phyloP scores from a whole-genome alignment of 2,888 invertebrate species.

The Thera obeliscata region DNA sequence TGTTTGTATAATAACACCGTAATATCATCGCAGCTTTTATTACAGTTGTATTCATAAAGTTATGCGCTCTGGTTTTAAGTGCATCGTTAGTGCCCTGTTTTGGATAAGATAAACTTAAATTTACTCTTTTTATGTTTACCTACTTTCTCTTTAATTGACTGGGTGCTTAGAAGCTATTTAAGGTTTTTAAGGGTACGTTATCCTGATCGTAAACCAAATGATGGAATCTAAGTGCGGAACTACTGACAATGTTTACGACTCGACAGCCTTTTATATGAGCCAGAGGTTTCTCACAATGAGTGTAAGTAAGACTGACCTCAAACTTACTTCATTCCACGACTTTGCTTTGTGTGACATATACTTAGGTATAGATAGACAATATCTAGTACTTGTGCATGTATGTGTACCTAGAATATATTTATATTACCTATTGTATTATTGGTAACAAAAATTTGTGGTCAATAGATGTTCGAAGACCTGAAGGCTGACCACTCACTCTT shows the following conservation, averaged over 20 bases:
- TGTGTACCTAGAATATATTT: no score
- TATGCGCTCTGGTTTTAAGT: constrained; percentile 57
- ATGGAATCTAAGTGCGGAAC: constrained; percentile 48
- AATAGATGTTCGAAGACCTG: no score
- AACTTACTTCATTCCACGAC: not conserved
- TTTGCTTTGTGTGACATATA: not conserved
- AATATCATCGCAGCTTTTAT: constrained; percentile 60
- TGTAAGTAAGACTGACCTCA: constrained; percentile 1
- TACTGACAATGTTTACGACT: constrained; percentile 40
- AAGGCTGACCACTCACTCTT: no score
- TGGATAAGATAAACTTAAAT: constrained; percentile 64
- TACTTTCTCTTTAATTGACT: constrained; percentile 72
- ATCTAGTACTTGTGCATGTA: not conserved
- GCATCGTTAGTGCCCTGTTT: constrained; percentile 58
- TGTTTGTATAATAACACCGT: constrained; percentile 60
- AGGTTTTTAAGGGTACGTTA: constrained; percentile 56
- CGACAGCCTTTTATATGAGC: constrained; percentile 19
- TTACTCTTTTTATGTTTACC: constrained; percentile 56
- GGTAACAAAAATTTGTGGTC: no score
- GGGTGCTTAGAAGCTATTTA: constrained; percentile 62
- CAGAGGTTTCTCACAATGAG: constrained; percentile 13
- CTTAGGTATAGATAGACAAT: not conserved
- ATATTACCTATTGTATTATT: no score
- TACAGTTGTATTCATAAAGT: constrained; percentile 57
- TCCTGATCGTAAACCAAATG: constrained; percentile 63